These are phyloP conservation scores for Diceros bicornis DNA, from an alignment of 2,797 vertebrate genomes.

Conservation along the genomic window DNA sequence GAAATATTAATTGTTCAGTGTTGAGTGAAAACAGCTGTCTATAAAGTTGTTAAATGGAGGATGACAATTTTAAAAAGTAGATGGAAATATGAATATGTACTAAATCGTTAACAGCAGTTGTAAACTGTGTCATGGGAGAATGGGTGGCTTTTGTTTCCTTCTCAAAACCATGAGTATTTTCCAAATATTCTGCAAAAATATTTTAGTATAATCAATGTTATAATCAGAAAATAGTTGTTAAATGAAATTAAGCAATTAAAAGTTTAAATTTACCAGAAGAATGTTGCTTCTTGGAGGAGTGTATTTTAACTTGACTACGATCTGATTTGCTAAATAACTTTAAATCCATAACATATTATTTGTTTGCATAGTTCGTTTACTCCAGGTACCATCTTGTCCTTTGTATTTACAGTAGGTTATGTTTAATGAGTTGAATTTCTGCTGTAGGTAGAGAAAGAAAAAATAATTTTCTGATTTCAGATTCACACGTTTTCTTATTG, in stretches of 20 bases:
- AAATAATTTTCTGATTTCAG: not conserved
- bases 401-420: not conserved
- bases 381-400: not conserved
- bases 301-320: not conserved
- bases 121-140: not conserved
- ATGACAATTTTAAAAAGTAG: not conserved
- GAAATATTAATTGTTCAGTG: not conserved
- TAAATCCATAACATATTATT: not conserved
- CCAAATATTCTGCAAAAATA: not conserved
- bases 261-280: not conserved
- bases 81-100: not conserved
- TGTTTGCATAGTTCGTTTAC: not conserved
- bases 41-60: not conserved
- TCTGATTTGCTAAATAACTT: constrained; percentile 5
- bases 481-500: not conserved
- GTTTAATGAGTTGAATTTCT: not conserved
- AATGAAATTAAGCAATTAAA: not conserved
- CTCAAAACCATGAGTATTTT: not conserved
- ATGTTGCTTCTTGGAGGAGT: not conserved
- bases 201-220: not conserved
- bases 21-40: not conserved
- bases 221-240: not conserved
- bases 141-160: not conserved
- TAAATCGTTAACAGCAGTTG: not conserved
- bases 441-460: not conserved